Evolutionary conservation across 35 echinoderm and acorn worm species (phyloP).

Genomic region (Apostichopus californicus): DNA sequence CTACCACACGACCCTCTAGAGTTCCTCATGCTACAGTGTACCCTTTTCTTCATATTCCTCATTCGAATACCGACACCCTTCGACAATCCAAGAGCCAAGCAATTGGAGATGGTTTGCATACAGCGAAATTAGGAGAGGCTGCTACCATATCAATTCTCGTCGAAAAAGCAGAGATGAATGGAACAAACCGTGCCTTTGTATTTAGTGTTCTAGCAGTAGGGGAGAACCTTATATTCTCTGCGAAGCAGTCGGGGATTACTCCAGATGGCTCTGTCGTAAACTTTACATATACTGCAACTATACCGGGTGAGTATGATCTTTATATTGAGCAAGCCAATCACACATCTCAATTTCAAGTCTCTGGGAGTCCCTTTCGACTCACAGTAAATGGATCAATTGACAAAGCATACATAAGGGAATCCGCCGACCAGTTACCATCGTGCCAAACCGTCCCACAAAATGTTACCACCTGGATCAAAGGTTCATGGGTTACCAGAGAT

Average conservation of each 20-base stretch:
- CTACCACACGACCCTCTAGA: neutral
- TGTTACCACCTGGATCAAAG: neutral
- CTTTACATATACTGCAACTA: neutral
- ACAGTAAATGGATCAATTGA: neutral
- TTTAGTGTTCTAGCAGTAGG: conserved; percentile 23
- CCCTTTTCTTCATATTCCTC: neutral
- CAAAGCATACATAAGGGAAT: neutral
- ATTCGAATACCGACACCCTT: neutral
- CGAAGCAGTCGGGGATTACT: neutral
- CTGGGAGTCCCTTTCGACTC: conserved; percentile 17
- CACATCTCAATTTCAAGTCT: neutral
- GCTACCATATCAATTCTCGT: neutral
- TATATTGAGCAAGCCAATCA: neutral
- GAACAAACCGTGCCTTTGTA: neutral
- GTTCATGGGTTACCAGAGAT: neutral
- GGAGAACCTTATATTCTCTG: neutral
- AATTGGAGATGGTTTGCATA: neutral
- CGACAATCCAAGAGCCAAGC: neutral
- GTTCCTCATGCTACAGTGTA: neutral
- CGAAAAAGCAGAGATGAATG: neutral
- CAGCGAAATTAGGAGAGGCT: neutral
- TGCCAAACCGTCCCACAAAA: neutral
- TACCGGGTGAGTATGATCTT: conserved; percentile 16
- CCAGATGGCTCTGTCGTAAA: neutral
- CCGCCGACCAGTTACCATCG: neutral